A percentile compares a stretch with the other conserved stretches of the same genome.
Conservation (phyloP, 2,888 invertebrate genomes). For the Schrankia costaestrigalis region DNA sequence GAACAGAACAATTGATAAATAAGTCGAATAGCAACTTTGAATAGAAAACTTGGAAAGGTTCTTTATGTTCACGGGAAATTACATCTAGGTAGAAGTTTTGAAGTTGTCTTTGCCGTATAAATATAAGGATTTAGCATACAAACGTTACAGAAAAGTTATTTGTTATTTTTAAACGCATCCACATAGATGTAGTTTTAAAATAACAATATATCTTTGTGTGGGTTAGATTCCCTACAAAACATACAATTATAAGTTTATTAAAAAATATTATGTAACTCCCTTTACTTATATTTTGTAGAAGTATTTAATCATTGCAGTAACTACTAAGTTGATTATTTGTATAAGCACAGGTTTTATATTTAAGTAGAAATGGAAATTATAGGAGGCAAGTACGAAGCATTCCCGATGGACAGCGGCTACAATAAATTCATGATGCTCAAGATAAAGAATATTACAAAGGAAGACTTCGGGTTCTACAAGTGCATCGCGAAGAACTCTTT, state of each 20-base stretch:
- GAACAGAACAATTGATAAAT: conserved; percentile 25
- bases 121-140: too few species aligned
- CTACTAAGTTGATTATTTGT: not conserved
- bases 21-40: conserved; percentile 30
- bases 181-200: too few species aligned
- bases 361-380: conserved; percentile 84
- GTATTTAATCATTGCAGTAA: not conserved
- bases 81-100: not conserved
- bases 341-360: conserved; percentile 66
- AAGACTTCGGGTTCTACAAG: conserved; percentile 94
- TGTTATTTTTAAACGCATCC: too few species aligned
- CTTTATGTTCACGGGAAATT: conserved; percentile 9
- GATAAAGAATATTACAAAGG: conserved; percentile 89
- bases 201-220: too few species aligned
- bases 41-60: conserved; percentile 19
- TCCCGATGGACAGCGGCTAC: conserved; percentile 92
- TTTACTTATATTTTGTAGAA: too few species aligned
- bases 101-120: too few species aligned
- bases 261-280: too few species aligned
- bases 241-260: too few species aligned
- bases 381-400: conserved; percentile 95
- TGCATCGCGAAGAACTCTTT: conserved; percentile 95
- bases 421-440: conserved; percentile 96
- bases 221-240: too few species aligned
- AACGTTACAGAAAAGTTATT: too few species aligned